Base-by-base conservation (phyloP, 1,140 invertebrate species). In the Lasioglossum albipes region DNA sequence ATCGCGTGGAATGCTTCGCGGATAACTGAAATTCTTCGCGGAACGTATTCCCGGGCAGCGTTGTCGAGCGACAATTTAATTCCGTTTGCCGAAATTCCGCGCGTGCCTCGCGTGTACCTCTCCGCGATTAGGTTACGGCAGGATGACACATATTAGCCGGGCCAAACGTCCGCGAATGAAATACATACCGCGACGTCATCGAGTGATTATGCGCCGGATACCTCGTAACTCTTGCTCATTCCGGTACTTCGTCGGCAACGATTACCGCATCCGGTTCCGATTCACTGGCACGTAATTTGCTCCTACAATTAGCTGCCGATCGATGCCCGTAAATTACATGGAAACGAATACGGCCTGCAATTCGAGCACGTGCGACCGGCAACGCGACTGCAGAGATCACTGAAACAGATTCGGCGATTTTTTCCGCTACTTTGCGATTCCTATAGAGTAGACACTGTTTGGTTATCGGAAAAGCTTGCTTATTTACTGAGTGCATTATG, bases 121-220 rank as follows among this genome's bases (percentile, higher is more conserved):
- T 67, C 57, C 27, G 36, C 22, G 20, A 83, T 20, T 82, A 76
- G 71, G 73, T 80, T 81, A 69, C 49, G 7, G 68, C 7, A 20
- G 16, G 7, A 22, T 52, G 49, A 61, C 12, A 31, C 13, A 27
- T 3, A 27, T 61, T 27, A 36, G 52, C n/a, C 5, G 64, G 13
- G 27, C 13, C 16, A 65, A 41, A 41, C 18, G 62, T 18, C 27
- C 62, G n/a, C 62, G 62, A 6, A 13, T 20, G 54, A 22, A 41
- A 57, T 36, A 36, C n/a, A 41, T 0, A 13, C n/a, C 31, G 64
- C 41, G 61, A 67, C 22, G 65, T 16, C 13, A 71, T 71, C 62
- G 42, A 67, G 5, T 4, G 70, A 54, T 66, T 57, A 61, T 57
- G 49, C 54, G 54, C 22, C 16, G 22, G 52, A 54, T 59, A 64